A percentile compares a stretch with the other conserved stretches of the same genome.
Conservation (phyloP, 2,888 invertebrate species). For the Epiblema foenella region DNA sequence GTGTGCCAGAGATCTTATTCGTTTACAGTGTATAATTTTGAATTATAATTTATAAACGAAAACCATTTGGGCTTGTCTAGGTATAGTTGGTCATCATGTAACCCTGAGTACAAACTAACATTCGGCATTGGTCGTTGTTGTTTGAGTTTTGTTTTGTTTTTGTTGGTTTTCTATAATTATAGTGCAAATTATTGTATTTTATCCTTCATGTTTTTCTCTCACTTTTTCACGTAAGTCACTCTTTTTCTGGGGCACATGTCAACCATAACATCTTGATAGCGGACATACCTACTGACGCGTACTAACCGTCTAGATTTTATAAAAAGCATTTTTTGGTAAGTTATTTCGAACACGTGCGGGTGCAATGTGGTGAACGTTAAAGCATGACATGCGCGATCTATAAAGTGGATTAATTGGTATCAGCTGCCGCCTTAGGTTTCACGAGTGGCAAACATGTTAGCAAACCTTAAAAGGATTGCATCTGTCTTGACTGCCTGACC, state of each 20-base stretch:
- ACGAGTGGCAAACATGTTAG: conserved; percentile 41
- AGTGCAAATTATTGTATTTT: not conserved
- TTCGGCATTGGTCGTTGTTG: not conserved
- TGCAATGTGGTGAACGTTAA: conserved; percentile 56
- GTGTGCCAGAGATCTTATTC: not conserved
- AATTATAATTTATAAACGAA: not conserved
- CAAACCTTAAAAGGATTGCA: conserved; percentile 35
- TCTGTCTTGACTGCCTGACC: conserved; percentile 42
- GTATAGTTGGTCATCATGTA: not conserved
- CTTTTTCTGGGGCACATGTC: conserved; percentile 56
- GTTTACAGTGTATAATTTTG: not conserved
- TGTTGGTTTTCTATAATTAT: not conserved
- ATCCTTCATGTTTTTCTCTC: not conserved
- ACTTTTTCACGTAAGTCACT: conserved; percentile 45
- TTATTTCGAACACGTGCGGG: conserved; percentile 52
- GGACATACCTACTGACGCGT: conserved; percentile 50
- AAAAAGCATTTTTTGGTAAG: conserved; percentile 46
- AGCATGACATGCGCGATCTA: conserved; percentile 52
- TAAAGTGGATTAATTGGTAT: conserved; percentile 49
- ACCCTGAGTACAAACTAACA: not conserved
- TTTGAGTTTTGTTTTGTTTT: not conserved
- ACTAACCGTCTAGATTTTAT: conserved; percentile 46
- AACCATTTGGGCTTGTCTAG: not conserved
- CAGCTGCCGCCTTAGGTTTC: conserved; percentile 49
- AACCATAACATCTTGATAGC: conserved; percentile 61